Percentiles rank a stretch among this genome's conserved stretches.
phyloP scores from a whole-genome alignment of 2,113 vertebrate genomes.

The Girardinichthys multiradiatus region DNA sequence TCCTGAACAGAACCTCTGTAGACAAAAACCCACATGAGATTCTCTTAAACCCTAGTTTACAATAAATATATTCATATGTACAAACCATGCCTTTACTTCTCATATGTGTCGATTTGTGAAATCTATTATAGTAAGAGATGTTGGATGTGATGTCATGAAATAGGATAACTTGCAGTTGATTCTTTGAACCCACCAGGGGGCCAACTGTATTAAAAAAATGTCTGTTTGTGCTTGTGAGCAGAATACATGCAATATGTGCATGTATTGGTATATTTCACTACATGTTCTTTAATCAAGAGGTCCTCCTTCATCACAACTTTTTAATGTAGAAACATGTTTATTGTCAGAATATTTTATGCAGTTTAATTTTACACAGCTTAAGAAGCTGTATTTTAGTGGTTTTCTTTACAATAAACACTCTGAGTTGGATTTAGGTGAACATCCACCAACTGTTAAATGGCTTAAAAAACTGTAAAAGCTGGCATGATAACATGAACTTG shows the following conservation, averaged over 20 bases:
- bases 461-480: background rate
- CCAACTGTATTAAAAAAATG: background rate
- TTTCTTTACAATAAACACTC: too few species aligned
- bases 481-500: background rate
- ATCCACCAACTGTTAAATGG: too few species aligned
- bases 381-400: background rate
- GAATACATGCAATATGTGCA: too few species aligned
- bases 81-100: background rate
- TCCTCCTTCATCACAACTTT: background rate
- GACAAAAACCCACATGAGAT: background rate
- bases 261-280: too few species aligned
- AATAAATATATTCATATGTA: background rate
- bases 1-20: background rate
- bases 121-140: background rate
- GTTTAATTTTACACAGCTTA: background rate
- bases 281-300: too few species aligned
- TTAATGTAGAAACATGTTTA: too few species aligned
- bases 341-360: too few species aligned
- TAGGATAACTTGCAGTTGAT: background rate
- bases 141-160: background rate
- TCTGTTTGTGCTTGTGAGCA: background rate
- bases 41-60: background rate
- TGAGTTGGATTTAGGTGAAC: too few species aligned
- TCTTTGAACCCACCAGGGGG: constrained; percentile 3
- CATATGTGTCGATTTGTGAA: background rate